Evolutionary conservation across 2,888 invertebrate genomes (phyloP).

Genomic region (Athrips mouffetella): DNA sequence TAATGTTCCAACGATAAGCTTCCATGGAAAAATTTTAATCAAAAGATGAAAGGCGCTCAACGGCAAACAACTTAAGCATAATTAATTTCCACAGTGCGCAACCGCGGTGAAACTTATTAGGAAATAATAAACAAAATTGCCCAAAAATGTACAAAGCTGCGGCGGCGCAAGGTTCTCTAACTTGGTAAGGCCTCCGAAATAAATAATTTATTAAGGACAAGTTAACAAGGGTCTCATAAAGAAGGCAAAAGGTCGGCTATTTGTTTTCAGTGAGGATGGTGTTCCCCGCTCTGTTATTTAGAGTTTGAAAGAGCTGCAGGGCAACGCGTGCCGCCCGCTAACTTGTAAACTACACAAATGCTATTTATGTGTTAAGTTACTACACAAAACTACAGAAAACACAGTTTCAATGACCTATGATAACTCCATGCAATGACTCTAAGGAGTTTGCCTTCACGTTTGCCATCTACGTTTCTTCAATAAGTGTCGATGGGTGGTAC

Average conservation of each 20-base stretch:
- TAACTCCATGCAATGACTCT: neutral
- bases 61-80: conserved; percentile 14
- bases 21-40: conserved; percentile 5
- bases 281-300: conserved; percentile 71
- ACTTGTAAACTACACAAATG: conserved; percentile 45
- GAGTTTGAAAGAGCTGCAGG: conserved; percentile 56
- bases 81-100: conserved; percentile 15
- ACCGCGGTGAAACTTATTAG: conserved; percentile 40
- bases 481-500: too few species aligned
- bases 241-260: conserved; percentile 77
- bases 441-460: too few species aligned
- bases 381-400: too few species aligned
- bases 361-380: conserved; percentile 27
- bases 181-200: conserved; percentile 38
- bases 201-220: conserved; percentile 77
- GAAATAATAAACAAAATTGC: conserved; percentile 65
- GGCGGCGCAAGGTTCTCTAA: conserved; percentile 27
- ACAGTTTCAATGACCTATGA: neutral
- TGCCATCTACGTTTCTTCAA: too few species aligned
- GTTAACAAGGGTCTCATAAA: conserved; percentile 78
- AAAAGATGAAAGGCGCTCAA: conserved; percentile 11
- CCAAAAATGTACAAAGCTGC: conserved; percentile 42
- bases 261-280: conserved; percentile 71
- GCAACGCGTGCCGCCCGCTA: conserved; percentile 37
- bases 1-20: neutral